Percentiles rank a stretch among this genome's conserved stretches.
Conservation (phyloP, 1,140 invertebrate genomes). For the Lepidotrigona ventralis region DNA sequence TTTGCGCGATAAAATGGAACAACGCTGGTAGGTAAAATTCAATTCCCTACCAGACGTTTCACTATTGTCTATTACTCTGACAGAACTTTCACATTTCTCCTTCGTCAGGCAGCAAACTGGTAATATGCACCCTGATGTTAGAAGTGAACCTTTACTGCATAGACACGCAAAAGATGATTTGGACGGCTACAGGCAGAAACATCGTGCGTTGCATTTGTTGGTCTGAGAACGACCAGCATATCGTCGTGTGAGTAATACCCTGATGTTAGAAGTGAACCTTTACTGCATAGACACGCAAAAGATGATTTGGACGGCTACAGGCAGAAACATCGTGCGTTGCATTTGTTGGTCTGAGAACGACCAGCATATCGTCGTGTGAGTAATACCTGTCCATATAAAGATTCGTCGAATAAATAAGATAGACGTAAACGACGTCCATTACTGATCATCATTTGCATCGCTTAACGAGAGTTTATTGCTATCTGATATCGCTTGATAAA, state of each 20-base stretch:
- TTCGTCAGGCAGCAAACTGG: conserved; percentile 16
- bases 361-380: conserved; percentile 60
- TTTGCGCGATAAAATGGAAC: no score
- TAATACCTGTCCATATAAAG: neutral
- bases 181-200: neutral
- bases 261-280: neutral
- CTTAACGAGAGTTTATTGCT: neutral
- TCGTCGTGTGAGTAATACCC: conserved; percentile 61
- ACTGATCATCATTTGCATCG: neutral
- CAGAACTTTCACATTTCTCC: neutral
- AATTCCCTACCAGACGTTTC: no score
- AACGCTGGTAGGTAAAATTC: no score
- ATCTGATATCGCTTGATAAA: neutral
- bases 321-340: conserved; percentile 6
- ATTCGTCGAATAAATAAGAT: neutral
- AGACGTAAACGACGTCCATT: neutral
- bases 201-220: conserved; percentile 52
- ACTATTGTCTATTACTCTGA: no score
- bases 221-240: conserved; percentile 53
- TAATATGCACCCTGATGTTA: neutral
- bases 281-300: neutral
- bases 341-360: conserved; percentile 62
- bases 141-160: conserved; percentile 9
- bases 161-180: neutral
- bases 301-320: neutral